Evolutionary conservation across 2,888 invertebrate species (phyloP).

Genomic region (Dorcus parallelipipedus): DNA sequence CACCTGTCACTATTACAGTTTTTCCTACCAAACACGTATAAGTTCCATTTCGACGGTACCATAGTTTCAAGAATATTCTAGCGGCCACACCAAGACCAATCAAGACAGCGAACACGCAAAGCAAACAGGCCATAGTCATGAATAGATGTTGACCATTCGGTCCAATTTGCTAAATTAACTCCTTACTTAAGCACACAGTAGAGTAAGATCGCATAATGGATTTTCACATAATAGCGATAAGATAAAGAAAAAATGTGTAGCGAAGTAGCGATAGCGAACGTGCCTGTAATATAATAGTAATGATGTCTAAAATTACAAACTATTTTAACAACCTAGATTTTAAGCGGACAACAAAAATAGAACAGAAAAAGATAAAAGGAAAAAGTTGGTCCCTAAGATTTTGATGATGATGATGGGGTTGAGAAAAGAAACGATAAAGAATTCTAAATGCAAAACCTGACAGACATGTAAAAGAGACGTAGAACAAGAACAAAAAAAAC

Average conservation of each 20-base stretch:
- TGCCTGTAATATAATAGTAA: background rate
- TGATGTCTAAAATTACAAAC: background rate
- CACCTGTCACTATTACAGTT: conserved; percentile 21
- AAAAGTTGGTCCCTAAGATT: too few species aligned
- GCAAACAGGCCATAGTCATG: background rate
- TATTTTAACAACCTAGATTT: too few species aligned
- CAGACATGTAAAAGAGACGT: too few species aligned
- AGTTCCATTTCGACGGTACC: conserved; percentile 7
- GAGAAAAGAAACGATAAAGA: too few species aligned
- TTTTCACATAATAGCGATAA: too few species aligned
- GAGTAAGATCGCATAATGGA: too few species aligned
- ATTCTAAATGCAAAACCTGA: too few species aligned
- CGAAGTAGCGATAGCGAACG: background rate
- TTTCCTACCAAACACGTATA: conserved; percentile 19
- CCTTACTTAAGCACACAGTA: too few species aligned
- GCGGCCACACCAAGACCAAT: background rate
- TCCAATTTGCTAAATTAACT: background rate
- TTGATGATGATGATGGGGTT: too few species aligned
- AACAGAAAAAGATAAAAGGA: too few species aligned
- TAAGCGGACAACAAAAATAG: too few species aligned
- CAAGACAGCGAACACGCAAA: background rate
- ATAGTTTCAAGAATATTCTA: conserved; percentile 11
- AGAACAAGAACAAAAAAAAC: too few species aligned
- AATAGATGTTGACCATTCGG: background rate
- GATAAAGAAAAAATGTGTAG: background rate